phyloP scores from a whole-genome alignment of 2,888 invertebrate genomes.

The Harpagoxenus sublaevis region DNA sequence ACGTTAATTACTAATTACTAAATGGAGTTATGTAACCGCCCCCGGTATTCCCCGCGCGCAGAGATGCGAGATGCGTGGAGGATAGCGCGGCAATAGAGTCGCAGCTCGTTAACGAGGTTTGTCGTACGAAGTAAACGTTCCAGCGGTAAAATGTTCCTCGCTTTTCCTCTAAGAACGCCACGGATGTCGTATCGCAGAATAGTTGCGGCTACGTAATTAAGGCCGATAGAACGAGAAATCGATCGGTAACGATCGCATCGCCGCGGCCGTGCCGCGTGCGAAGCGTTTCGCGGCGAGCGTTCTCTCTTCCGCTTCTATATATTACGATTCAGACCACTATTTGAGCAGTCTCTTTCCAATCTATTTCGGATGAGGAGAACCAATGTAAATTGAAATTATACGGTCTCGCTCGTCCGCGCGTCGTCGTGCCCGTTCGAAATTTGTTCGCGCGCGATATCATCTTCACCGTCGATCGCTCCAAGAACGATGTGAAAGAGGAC shows the following conservation, averaged over 20 bases:
- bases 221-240: slow-evolving; percentile 7
- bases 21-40: slow-evolving; percentile 16
- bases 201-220: slow-evolving; percentile 34
- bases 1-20: slow-evolving; percentile 74
- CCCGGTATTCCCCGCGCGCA: slow-evolving; percentile 9
- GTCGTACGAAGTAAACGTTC: slow-evolving; percentile 4
- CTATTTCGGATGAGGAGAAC: background rate
- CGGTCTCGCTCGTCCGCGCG: background rate
- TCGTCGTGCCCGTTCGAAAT: background rate
- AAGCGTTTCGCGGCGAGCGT: background rate
- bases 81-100: background rate
- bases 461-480: background rate
- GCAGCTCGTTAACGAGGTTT: slow-evolving; percentile 39
- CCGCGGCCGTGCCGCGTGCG: background rate
- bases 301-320: background rate
- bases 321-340: background rate
- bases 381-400: slow-evolving; percentile 28
- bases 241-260: background rate
- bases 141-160: background rate
- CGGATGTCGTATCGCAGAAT: slow-evolving; percentile 12
- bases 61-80: background rate
- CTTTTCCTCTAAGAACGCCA: slow-evolving; percentile 2
- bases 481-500: background rate
- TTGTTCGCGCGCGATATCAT: background rate
- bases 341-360: background rate